A percentile compares a stretch with the other conserved stretches of the same genome.
phyloP scores from a whole-genome alignment of 2,888 invertebrate genomes.

The Pyralis farinalis region DNA sequence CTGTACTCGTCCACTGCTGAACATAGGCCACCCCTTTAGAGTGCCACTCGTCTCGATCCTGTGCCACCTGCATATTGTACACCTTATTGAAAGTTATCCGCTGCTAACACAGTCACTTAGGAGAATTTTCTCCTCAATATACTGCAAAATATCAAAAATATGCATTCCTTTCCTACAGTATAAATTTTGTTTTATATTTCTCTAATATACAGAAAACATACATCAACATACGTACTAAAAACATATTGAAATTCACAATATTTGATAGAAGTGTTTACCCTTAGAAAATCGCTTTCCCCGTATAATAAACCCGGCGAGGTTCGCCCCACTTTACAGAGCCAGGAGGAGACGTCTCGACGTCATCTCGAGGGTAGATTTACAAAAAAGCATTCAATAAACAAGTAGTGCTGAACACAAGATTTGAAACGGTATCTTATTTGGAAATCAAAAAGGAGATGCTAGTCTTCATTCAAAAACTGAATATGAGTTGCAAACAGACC shows the following conservation, averaged over 20 bases:
- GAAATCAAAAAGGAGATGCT: slow-evolving; percentile 51
- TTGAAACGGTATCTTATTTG: slow-evolving; percentile 63
- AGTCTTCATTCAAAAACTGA: slow-evolving; percentile 42
- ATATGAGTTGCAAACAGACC: slow-evolving; percentile 1
- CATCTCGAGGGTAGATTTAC: slow-evolving; percentile 8
- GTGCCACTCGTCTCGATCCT: no score
- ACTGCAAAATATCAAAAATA: no score
- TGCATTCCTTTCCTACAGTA: no score
- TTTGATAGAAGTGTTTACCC: neutral
- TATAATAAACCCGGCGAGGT: neutral
- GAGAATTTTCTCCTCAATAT: no score
- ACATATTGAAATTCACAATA: neutral
- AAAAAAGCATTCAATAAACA: slow-evolving; percentile 19
- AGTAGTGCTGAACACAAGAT: slow-evolving; percentile 36
- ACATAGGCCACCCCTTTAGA: no score
- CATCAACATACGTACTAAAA: neutral
- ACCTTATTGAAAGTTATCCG: no score
- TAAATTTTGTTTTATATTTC: no score
- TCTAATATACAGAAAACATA: no score
- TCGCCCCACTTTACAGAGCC: neutral
- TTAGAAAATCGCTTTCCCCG: neutral
- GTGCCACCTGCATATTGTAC: no score
- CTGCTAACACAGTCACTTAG: no score
- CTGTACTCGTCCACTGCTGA: no score
- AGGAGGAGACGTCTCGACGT: neutral